phyloP scores from a whole-genome alignment of 1,140 invertebrate genomes.

The Apis dorsata region DNA sequence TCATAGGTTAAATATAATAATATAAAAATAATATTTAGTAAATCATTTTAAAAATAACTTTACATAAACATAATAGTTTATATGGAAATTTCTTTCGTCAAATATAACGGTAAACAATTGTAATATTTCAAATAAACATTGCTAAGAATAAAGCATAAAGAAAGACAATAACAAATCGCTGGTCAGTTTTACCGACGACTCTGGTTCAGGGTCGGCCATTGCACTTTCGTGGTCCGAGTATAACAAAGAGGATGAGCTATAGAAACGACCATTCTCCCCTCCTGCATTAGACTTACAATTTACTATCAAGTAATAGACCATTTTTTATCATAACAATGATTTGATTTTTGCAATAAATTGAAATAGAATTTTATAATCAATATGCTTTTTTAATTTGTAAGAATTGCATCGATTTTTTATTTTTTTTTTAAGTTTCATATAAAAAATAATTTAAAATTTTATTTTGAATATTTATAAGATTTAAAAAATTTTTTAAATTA shows the following conservation, averaged over 20 bases:
- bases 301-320: background rate
- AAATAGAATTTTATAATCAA: background rate
- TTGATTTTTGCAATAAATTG: background rate
- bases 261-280: constrained; percentile 31
- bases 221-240: constrained; percentile 57
- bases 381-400: background rate
- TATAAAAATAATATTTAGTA: background rate
- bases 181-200: constrained; percentile 52
- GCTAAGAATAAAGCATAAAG: constrained; percentile 18
- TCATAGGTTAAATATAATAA: background rate
- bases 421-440: no score
- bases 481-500: background rate
- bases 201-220: constrained; percentile 67
- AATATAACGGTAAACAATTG: background rate
- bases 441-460: no score
- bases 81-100: background rate
- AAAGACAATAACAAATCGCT: constrained; percentile 52
- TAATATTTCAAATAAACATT: background rate
- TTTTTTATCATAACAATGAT: background rate
- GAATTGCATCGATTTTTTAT: background rate
- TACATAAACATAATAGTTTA: background rate
- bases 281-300: constrained; percentile 24
- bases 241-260: constrained; percentile 59
- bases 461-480: background rate
- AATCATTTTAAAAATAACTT: background rate